Percentiles rank a stretch among this genome's conserved stretches.
phyloP scores from a whole-genome alignment of 2,797 vertebrate species.

The Stomatorhinus walkeri region DNA sequence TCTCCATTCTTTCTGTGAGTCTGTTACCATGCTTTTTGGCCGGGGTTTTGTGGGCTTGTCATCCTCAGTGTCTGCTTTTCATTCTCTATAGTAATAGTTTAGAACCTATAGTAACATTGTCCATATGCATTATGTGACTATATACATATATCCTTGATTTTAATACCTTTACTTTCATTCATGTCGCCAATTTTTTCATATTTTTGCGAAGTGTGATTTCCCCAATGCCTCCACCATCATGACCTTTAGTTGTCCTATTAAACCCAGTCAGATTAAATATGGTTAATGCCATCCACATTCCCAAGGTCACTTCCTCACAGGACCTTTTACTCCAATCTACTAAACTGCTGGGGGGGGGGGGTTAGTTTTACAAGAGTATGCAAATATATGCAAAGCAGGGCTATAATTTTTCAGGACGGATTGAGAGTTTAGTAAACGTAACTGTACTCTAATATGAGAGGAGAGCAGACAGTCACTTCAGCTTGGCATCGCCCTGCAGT shows the following conservation, averaged over 20 bases:
- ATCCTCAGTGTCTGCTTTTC: background rate
- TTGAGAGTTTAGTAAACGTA: background rate
- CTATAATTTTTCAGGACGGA: background rate
- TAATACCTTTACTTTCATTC: background rate
- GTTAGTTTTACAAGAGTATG: background rate
- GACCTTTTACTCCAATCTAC: background rate
- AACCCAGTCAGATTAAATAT: background rate
- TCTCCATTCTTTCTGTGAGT: background rate
- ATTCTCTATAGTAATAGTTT: background rate
- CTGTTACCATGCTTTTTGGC: background rate
- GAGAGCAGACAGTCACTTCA: background rate
- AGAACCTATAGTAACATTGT: background rate
- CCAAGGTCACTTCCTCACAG: background rate
- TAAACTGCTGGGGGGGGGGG: background rate
- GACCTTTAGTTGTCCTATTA: background rate
- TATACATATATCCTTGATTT: background rate
- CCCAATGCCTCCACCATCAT: background rate
- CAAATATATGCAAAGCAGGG: constrained; percentile 4
- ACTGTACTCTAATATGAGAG: background rate
- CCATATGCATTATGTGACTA: background rate
- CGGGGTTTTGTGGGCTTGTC: background rate
- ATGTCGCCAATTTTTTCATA: background rate
- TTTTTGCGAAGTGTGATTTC: background rate
- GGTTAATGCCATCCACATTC: background rate
- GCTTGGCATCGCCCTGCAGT: background rate